phyloP scores from a whole-genome alignment of 2,113 vertebrate genomes.

The Sylvietta virens region DNA sequence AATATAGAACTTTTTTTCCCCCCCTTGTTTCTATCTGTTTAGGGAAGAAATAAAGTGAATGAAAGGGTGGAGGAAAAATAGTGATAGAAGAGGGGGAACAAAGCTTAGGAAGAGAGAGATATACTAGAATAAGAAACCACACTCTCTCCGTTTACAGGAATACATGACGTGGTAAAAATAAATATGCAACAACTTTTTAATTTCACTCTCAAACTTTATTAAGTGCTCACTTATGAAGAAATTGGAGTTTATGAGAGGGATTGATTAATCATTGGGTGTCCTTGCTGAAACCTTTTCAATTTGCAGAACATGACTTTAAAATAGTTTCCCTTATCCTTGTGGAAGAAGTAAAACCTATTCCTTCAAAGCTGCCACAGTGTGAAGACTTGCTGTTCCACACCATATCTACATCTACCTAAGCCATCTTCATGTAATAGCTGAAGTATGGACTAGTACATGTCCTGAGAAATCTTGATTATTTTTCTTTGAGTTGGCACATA shows the following conservation, averaged over 20 bases:
- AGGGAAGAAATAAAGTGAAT: background rate
- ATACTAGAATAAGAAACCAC: background rate
- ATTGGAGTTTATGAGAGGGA: background rate
- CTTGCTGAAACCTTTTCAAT: background rate
- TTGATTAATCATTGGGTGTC: background rate
- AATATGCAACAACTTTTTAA: background rate
- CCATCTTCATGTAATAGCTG: background rate
- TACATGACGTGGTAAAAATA: background rate
- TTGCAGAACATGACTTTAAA: background rate
- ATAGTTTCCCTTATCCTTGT: background rate
- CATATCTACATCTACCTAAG: background rate
- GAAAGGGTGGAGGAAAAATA: background rate
- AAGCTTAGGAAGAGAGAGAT: background rate
- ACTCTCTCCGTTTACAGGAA: background rate
- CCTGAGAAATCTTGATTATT: background rate
- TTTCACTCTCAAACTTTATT: background rate
- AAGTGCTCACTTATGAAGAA: background rate
- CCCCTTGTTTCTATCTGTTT: background rate
- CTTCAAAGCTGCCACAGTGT: background rate
- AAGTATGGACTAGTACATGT: background rate
- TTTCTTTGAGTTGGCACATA: background rate
- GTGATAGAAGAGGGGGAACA: rapidly evolving
- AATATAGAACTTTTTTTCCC: rapidly evolving
- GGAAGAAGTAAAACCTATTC: background rate
- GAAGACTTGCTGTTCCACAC: background rate